Evolutionary conservation across 2,797 vertebrate species (phyloP).

Genomic region (Dallia pectoralis): DNA sequence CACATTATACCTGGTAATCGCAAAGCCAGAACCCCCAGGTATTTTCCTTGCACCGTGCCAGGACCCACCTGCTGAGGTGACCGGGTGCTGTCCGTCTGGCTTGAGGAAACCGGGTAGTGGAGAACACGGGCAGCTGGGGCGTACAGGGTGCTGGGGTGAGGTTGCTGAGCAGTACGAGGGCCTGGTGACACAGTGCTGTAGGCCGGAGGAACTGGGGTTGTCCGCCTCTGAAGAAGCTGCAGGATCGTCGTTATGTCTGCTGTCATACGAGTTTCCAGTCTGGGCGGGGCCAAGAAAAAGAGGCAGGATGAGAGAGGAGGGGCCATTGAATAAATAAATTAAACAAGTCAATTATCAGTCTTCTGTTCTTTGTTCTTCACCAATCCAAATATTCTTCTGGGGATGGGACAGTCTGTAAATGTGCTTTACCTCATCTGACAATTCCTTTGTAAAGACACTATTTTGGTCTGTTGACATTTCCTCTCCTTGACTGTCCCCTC

Average conservation of each 20-base stretch:
- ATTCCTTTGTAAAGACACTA: not conserved
- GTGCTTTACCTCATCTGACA: not conserved
- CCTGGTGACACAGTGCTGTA: slow-evolving; percentile 82
- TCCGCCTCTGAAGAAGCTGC: slow-evolving; percentile 91
- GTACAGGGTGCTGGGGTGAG: slow-evolving; percentile 63
- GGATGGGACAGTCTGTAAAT: not conserved
- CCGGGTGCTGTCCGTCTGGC: slow-evolving; percentile 60
- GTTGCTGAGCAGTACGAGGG: slow-evolving; percentile 56
- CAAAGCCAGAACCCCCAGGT: not conserved
- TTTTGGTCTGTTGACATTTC: not conserved
- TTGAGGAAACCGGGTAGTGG: slow-evolving; percentile 60
- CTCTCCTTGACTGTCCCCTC: not conserved
- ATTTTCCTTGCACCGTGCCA: not conserved
- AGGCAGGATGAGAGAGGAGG: not conserved
- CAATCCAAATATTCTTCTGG: not conserved
- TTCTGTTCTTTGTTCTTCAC: not conserved
- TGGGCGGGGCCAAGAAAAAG: slow-evolving; percentile 42
- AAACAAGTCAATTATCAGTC: not conserved
- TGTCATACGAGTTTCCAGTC: slow-evolving; percentile 93
- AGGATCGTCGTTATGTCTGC: slow-evolving; percentile 92
- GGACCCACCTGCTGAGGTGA: slow-evolving; percentile 57
- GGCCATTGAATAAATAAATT: not conserved
- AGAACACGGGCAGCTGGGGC: slow-evolving; percentile 61
- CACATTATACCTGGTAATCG: no score
- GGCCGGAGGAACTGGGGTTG: slow-evolving; percentile 82